Base-by-base conservation (phyloP, 1,140 invertebrate species). In the Bilobella aurantiaca region DNA sequence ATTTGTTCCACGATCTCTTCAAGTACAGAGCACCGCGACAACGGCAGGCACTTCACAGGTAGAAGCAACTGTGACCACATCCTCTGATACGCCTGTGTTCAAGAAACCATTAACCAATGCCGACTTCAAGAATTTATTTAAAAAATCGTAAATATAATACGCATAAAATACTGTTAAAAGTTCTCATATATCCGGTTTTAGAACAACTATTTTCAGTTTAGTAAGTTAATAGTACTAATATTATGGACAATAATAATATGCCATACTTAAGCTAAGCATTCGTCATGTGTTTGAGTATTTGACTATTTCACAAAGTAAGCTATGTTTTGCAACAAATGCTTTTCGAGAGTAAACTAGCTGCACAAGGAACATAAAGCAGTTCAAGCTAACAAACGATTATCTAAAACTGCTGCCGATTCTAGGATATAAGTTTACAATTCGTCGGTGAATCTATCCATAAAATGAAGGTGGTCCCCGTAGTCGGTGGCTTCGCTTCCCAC, bases 401-500 rank as follows among this genome's bases (percentile, higher is more conserved):
- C 8, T 42, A 12, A 42, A 42, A 42, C 8, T 42, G n/a, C 8
- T 42, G 8, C n/a, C n/a, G 37, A n/a, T 12, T 42, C n/a, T 42
- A 42, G 37, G 8, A 42, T 42, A 42, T 42, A 42, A n/a, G 8
- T 42, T 67, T 81, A 93, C 49, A 94, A 82, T 79, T 93, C 91
- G 74, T 93, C 90, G 64, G 83, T 78, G 73, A 91, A 89, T 71
- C 85, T 82, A 65, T 90, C 86, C 62, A 89, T 84, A 72, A 89
- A 87, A 59, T 89, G 83, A 42, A 95, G 81, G 77, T 94, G 90
- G 74, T 93, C 86, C 1, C 92, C 93, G 79, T 92, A 96, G 75
- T 95, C 91, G n/a, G 93, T 95, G 0, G 89, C 93, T 81, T 97
- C 93, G 76, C 91, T 95, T 18, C 94, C 93, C 18, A 98, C 93